A percentile compares a stretch with the other conserved stretches of the same genome.
These are phyloP conservation scores for Sisor rabdophorus DNA, from an alignment of 2,113 vertebrate species.

Conservation along the genomic window DNA sequence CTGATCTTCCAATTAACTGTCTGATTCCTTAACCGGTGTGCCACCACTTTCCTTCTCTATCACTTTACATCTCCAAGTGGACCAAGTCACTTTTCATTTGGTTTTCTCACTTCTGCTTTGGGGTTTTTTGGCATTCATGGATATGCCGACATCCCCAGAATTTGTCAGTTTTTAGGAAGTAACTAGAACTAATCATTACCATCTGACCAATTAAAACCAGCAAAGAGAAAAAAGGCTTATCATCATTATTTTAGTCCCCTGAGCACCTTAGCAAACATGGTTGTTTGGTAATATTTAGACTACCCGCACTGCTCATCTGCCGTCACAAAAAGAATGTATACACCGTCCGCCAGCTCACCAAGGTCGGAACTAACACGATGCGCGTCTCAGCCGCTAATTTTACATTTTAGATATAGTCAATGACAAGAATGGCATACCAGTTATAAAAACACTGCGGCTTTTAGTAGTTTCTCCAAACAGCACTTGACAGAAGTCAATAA, in stretches of 20 bases:
- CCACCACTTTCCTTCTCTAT: no score
- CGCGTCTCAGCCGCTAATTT: conserved; percentile 42
- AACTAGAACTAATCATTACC: neutral
- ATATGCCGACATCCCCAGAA: no score
- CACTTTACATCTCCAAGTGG: no score
- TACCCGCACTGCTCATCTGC: conserved; percentile 30
- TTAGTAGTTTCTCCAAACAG: conserved; percentile 6
- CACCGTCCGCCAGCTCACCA: neutral
- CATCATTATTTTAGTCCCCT: no score
- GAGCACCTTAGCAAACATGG: neutral
- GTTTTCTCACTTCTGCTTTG: no score
- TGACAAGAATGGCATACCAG: conserved; percentile 37
- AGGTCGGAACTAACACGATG: neutral
- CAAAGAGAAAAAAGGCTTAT: neutral
- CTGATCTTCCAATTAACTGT: no score
- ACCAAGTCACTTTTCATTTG: no score
- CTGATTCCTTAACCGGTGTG: no score
- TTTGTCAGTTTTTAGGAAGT: no score
- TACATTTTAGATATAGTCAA: conserved; percentile 30
- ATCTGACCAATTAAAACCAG: neutral
- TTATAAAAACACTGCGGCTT: conserved; percentile 34
- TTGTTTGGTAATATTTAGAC: neutral
- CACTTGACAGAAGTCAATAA: neutral
- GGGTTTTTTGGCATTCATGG: no score
- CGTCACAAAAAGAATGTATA: conserved; percentile 28